These are phyloP conservation scores for Cephus cinctus DNA, from an alignment of 1,140 invertebrate species.

Conservation along the genomic window DNA sequence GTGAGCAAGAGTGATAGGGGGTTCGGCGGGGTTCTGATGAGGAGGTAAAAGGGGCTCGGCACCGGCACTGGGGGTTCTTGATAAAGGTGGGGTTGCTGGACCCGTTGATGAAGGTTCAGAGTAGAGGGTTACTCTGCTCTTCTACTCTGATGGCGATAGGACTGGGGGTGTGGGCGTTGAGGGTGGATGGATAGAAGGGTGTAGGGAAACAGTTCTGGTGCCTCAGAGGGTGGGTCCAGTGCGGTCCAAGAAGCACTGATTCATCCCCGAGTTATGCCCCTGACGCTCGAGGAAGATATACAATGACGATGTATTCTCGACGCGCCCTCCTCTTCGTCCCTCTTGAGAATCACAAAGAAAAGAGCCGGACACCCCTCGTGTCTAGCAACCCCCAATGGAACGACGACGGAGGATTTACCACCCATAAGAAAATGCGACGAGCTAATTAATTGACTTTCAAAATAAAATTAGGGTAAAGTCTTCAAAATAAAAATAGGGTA, in stretches of 20 bases:
- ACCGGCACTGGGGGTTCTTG: constrained; percentile 47
- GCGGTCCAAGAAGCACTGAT: constrained; percentile 53
- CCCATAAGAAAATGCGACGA: too few relatives aligned
- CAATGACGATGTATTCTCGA: constrained; percentile 42
- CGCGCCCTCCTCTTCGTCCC: constrained; percentile 20
- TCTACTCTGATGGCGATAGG: constrained; percentile 46
- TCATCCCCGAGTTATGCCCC: constrained; percentile 51
- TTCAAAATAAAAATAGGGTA: too few relatives aligned
- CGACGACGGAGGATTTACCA: too few relatives aligned
- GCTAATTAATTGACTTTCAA: too few relatives aligned
- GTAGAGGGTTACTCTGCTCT: constrained; percentile 52
- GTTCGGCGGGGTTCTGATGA: constrained; percentile 13
- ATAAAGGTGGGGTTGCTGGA: constrained; percentile 56
- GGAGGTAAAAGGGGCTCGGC: constrained; percentile 25
- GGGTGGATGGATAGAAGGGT: constrained; percentile 10
- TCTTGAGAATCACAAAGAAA: too few relatives aligned
- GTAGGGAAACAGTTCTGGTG: background rate
- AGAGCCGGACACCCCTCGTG: too few relatives aligned
- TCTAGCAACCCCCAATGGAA: too few relatives aligned
- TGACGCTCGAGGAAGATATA: constrained; percentile 46
- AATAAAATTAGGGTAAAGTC: too few relatives aligned
- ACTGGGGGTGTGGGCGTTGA: constrained; percentile 8
- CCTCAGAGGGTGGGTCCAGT: constrained; percentile 37
- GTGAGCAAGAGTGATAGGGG: constrained; percentile 16
- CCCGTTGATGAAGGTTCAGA: constrained; percentile 58